Conservation (phyloP, 2,113 vertebrate genomes). For the Forbesichthys agassizii region DNA sequence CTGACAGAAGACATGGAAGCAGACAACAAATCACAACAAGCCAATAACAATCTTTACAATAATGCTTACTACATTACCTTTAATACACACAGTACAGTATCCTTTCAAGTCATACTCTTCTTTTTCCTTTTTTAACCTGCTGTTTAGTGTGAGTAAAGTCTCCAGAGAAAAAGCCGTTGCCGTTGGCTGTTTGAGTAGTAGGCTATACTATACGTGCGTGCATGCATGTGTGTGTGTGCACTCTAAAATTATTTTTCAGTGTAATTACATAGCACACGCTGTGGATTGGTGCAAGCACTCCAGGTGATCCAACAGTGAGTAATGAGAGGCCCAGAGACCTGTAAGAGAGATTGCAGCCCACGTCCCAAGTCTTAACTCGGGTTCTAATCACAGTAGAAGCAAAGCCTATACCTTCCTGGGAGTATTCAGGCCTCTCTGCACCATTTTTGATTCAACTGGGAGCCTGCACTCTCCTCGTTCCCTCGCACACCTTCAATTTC, state of each 20-base stretch:
- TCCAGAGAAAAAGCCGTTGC: slow-evolving; percentile 44
- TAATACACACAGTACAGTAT: slow-evolving; percentile 18
- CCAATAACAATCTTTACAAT: not conserved
- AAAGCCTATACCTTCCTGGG: slow-evolving; percentile 48
- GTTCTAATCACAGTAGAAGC: slow-evolving; percentile 64
- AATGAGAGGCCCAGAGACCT: slow-evolving; percentile 58
- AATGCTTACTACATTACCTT: slow-evolving; percentile 26
- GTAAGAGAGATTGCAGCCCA: slow-evolving; percentile 53
- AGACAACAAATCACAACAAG: slow-evolving; percentile 17
- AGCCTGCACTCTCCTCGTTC: slow-evolving; percentile 5
- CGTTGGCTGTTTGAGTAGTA: slow-evolving; percentile 37
- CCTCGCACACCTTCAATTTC: slow-evolving; percentile 1
- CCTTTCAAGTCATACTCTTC: slow-evolving; percentile 36
- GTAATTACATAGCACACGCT: slow-evolving; percentile 63
- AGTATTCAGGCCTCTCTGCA: slow-evolving; percentile 51
- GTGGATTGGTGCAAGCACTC: slow-evolving; percentile 45
- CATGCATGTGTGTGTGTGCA: slow-evolving; percentile 51
- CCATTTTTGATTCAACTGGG: slow-evolving; percentile 12
- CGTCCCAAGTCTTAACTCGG: slow-evolving; percentile 51
- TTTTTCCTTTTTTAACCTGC: slow-evolving; percentile 15
- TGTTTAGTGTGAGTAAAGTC: slow-evolving; percentile 36
- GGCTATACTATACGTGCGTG: slow-evolving; percentile 23
- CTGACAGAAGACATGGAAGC: not conserved
- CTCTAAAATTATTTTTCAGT: slow-evolving; percentile 32
- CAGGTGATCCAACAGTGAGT: slow-evolving; percentile 69